A percentile compares a stretch with the other conserved stretches of the same genome.
phyloP scores from a whole-genome alignment of 1,140 invertebrate species.

The Adoxophyes honmai region DNA sequence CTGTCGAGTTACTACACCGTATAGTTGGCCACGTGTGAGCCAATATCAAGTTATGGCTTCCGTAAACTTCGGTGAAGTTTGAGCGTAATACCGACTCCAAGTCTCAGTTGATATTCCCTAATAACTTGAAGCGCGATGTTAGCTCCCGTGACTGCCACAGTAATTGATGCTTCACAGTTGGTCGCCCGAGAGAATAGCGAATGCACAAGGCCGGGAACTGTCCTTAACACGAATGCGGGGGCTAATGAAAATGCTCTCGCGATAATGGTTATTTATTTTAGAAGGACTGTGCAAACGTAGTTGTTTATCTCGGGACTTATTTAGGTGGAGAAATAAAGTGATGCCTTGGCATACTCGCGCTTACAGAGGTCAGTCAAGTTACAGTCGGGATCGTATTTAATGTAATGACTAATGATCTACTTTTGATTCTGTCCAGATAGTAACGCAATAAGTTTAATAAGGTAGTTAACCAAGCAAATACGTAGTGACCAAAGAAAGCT shows the following conservation, averaged over 20 bases:
- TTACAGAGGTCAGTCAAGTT: too few relatives aligned
- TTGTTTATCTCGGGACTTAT: not conserved
- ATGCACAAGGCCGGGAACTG: not conserved
- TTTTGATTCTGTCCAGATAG: too few relatives aligned
- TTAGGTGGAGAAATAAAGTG: too few relatives aligned
- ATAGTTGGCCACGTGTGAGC: not conserved
- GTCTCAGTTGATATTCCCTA: not conserved
- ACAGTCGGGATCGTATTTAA: too few relatives aligned
- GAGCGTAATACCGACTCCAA: not conserved
- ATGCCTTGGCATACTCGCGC: too few relatives aligned
- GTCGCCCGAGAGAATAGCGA: not conserved
- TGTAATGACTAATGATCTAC: too few relatives aligned
- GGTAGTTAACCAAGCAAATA: too few relatives aligned
- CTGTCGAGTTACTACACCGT: too few relatives aligned
- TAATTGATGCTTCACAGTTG: not conserved
- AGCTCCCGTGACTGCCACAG: not conserved
- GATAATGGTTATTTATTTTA: constrained; percentile 1
- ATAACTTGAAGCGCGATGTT: not conserved
- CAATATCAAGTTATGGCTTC: not conserved
- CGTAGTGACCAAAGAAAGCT: too few relatives aligned
- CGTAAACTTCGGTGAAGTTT: not conserved
- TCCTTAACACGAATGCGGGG: not conserved
- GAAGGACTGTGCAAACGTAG: not conserved
- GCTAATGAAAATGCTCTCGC: not conserved
- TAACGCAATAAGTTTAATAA: too few relatives aligned